phyloP scores from a whole-genome alignment of 2,113 vertebrate genomes.

The Trachemys scripta region DNA sequence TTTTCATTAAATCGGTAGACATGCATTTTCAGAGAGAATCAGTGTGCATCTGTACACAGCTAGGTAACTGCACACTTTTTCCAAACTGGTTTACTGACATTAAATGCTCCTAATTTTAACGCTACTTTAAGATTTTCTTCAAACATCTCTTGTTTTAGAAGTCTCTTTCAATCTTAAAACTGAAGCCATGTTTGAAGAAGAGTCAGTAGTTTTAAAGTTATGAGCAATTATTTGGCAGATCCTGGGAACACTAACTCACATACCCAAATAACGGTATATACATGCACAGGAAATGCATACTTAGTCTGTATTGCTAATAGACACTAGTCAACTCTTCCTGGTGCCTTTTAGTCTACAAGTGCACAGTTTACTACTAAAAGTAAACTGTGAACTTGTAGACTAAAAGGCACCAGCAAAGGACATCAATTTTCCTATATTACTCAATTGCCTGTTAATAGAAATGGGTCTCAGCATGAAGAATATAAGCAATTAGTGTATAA shows the following conservation, averaged over 20 bases:
- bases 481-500: background rate
- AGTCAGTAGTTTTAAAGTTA: background rate
- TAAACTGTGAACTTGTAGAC: too few species aligned
- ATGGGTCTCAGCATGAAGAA: background rate
- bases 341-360: accelerated
- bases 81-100: background rate
- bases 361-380: background rate
- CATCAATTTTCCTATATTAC: background rate
- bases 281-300: background rate
- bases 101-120: background rate
- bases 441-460: background rate
- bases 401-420: background rate
- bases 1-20: background rate
- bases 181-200: background rate
- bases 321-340: background rate
- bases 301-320: background rate
- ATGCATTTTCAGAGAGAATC: background rate
- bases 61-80: background rate
- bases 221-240: background rate
- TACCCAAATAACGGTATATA: background rate
- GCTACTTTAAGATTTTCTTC: background rate
- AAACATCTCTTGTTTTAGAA: background rate
- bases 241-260: background rate
- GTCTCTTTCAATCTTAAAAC: background rate
- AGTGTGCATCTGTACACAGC: background rate